A percentile compares a stretch with the other conserved stretches of the same genome.
Evolutionary conservation across 2,113 vertebrate species (phyloP).

Genomic region (Serilophus lunatus): DNA sequence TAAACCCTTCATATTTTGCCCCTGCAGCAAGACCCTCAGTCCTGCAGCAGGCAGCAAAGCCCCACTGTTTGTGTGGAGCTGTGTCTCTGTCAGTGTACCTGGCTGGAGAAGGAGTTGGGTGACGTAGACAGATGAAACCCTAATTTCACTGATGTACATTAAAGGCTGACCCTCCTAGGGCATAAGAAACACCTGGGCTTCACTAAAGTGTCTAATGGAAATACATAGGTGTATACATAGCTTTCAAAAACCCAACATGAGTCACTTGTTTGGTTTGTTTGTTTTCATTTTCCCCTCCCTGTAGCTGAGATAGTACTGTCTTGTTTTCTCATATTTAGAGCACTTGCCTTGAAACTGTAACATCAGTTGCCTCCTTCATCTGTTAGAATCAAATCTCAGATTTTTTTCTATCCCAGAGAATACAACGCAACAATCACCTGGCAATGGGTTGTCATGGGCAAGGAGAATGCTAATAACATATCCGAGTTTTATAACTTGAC

Average conservation of each 20-base stretch:
- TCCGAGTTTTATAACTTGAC: background rate
- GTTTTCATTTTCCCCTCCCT: rapidly evolving
- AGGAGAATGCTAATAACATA: background rate
- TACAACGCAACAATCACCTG: background rate
- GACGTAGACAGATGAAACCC: background rate
- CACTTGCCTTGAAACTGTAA: background rate
- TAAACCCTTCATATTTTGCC: background rate
- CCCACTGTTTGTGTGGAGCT: background rate
- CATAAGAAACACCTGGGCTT: background rate
- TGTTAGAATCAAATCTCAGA: background rate
- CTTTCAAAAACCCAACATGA: background rate
- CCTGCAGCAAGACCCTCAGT: background rate
- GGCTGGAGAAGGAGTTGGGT: background rate
- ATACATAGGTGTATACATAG: rapidly evolving
- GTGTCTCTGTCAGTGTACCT: background rate
- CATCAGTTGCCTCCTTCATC: background rate
- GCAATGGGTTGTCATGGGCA: background rate
- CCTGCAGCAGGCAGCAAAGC: background rate
- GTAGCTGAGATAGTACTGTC: background rate
- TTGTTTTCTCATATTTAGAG: background rate
- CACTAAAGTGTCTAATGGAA: background rate
- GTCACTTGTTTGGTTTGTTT: background rate
- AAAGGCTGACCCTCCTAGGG: background rate
- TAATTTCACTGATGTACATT: background rate
- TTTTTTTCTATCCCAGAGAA: background rate